Percentiles rank a stretch among this genome's conserved stretches.
phyloP scores from a whole-genome alignment of 1,140 invertebrate species.

The Diploscapter pachys region DNA sequence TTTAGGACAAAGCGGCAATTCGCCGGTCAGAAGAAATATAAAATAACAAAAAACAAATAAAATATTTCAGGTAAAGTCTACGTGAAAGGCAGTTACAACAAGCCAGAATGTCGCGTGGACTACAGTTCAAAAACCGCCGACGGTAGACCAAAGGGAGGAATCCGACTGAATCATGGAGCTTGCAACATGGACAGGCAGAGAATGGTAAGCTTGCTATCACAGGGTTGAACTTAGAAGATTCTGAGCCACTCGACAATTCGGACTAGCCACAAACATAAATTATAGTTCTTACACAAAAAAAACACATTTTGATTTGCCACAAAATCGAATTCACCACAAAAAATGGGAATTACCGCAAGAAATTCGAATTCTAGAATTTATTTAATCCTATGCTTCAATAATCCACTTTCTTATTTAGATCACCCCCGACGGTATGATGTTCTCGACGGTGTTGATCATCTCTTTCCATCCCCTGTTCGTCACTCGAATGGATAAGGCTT shows the following conservation, averaged over 20 bases:
- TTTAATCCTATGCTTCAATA: background rate
- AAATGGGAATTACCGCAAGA: too few species aligned
- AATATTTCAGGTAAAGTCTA: constrained; percentile 43
- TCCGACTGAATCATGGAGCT: constrained; percentile 51
- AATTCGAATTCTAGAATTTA: background rate
- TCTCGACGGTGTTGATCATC: constrained; percentile 55
- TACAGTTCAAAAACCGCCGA: constrained; percentile 43
- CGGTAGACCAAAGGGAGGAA: constrained; percentile 48
- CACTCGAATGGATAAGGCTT: constrained; percentile 57
- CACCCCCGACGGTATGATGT: constrained; percentile 54
- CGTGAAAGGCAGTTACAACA: constrained; percentile 56
- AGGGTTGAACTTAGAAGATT: constrained; percentile 7
- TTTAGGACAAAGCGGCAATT: constrained; percentile 52
- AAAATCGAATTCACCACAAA: background rate
- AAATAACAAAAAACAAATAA: background rate
- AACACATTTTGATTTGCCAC: constrained; percentile 13
- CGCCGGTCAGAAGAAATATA: constrained; percentile 38
- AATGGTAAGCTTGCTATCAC: constrained; percentile 31
- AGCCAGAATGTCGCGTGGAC: constrained; percentile 57
- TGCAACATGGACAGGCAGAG: constrained; percentile 58
- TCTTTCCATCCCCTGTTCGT: constrained; percentile 56
- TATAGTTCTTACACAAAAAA: constrained; percentile 18
- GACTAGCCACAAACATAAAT: too few species aligned
- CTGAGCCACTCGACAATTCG: too few species aligned
- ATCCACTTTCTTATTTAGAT: constrained; percentile 26